These are phyloP conservation scores for Uria lomvia DNA, from an alignment of 2,113 vertebrate genomes.

Conservation along the genomic window DNA sequence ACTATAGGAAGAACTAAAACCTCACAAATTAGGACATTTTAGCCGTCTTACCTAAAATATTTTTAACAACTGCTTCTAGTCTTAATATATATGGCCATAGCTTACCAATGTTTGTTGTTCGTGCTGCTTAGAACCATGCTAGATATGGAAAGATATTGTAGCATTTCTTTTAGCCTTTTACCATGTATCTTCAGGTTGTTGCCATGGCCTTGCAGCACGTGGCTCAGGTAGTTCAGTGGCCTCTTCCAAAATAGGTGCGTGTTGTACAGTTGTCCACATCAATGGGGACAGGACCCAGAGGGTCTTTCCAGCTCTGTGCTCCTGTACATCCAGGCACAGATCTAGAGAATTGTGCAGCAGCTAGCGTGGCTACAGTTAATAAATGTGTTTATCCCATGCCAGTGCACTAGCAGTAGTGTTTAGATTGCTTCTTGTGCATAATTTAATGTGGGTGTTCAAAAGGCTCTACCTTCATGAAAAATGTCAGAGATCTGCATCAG, in stretches of 20 bases:
- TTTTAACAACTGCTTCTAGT: neutral
- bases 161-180: neutral
- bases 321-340: neutral
- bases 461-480: neutral
- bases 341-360: neutral
- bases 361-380: neutral
- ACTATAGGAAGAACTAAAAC: neutral
- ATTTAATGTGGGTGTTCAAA: neutral
- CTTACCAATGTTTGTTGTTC: neutral
- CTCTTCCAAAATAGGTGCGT: neutral
- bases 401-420: neutral
- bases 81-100: neutral
- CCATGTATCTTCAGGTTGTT: neutral
- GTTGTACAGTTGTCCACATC: neutral
- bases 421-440: neutral
- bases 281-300: neutral
- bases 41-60: neutral
- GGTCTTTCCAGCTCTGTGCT: neutral
- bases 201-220: neutral
- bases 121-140: neutral
- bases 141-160: neutral
- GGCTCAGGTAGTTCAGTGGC: neutral
- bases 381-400: neutral
- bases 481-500: neutral
- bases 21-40: rapidly evolving